A percentile compares a stretch with the other conserved stretches of the same genome.
phyloP scores from a whole-genome alignment of 2,888 invertebrate genomes.

The Sinohyriopsis cumingii region DNA sequence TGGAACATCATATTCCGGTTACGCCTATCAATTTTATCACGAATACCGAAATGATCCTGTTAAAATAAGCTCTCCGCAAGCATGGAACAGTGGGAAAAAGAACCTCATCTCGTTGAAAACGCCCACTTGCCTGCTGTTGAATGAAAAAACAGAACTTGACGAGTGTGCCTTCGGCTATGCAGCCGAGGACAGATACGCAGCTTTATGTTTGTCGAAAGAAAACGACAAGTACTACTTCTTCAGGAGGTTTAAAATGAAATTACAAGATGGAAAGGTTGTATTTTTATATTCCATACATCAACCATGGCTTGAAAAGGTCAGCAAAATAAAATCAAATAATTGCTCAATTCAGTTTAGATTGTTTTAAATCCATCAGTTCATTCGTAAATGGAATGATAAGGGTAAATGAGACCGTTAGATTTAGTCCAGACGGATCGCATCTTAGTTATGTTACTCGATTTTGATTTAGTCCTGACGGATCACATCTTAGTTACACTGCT shows the following conservation, averaged over 20 bases:
- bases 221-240: slow-evolving; percentile 12
- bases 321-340: too few species aligned
- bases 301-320: slow-evolving; percentile 1
- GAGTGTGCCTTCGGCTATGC: slow-evolving; percentile 18
- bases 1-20: slow-evolving; percentile 20
- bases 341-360: too few species aligned
- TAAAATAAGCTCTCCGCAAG: slow-evolving; percentile 15
- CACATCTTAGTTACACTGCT: too few species aligned
- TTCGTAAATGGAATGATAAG: too few species aligned
- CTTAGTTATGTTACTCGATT: too few species aligned
- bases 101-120: slow-evolving; percentile 18
- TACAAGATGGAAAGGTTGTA: slow-evolving; percentile 13
- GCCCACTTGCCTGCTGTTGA: slow-evolving; percentile 18
- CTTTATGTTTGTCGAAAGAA: slow-evolving; percentile 5
- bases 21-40: slow-evolving; percentile 10
- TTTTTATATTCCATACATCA: not conserved
- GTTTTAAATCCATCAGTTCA: too few species aligned
- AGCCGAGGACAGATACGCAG: slow-evolving; percentile 13
- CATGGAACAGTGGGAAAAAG: slow-evolving; percentile 12
- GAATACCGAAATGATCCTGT: slow-evolving; percentile 13
- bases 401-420: too few species aligned
- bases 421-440: too few species aligned
- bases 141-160: slow-evolving; percentile 5
- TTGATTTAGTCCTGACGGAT: too few species aligned
- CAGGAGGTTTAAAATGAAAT: slow-evolving; percentile 22